Base-by-base conservation (phyloP, 1,140 invertebrate genomes). In the Meteorus sp. region DNA sequence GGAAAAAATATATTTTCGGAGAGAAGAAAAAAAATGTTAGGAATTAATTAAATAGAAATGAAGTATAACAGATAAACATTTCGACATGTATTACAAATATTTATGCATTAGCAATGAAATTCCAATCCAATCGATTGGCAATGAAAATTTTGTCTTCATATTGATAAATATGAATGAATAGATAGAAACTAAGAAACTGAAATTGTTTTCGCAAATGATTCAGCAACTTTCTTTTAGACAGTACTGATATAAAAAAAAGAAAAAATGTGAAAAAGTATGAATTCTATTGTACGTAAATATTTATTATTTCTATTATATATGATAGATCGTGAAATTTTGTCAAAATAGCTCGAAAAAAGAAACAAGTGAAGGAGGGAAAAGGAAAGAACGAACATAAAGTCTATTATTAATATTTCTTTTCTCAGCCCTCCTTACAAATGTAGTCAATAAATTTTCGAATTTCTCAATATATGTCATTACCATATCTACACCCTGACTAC, bases 221-320 rank as follows among this genome's bases (percentile, higher is more conserved):
- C 17, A 50, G 15, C 47, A 50, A 50, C 47, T 53, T 56, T 52
- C 48, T 48, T 50, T 31, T 54, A 60, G 58, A 69, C 64, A 66
- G 69, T 73, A 76, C 72, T 74, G 68, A 73, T 62, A 67, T 59
- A n/a, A n/a, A n/a, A n/a, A n/a, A n/a, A n/a, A n/a, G n/a, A n/a
- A n/a, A n/a, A n/a, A n/a, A n/a, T 47, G 67, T 67, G 65, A 47
- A 35, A 51, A 11, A 56, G 23, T 39, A 53, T 57, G 29, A 39
- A 41, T 19, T 39, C 39, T 43, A 31, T 48, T 72, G 68, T 74
- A 71, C 75, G 72, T 74, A 73, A 72, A 77, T 77, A 79, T 77
- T 78, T 78, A 76, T 79, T 76, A 78, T 70, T 77, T 76, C 70
- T 75, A 76, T 54, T 69, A 54, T 74, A 65, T 62, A 70, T n/a